Evolutionary conservation across 2,797 vertebrate species (phyloP), one percentile per base, ranked within the genome.

Genomic region (Cuculus canorus): DNA sequence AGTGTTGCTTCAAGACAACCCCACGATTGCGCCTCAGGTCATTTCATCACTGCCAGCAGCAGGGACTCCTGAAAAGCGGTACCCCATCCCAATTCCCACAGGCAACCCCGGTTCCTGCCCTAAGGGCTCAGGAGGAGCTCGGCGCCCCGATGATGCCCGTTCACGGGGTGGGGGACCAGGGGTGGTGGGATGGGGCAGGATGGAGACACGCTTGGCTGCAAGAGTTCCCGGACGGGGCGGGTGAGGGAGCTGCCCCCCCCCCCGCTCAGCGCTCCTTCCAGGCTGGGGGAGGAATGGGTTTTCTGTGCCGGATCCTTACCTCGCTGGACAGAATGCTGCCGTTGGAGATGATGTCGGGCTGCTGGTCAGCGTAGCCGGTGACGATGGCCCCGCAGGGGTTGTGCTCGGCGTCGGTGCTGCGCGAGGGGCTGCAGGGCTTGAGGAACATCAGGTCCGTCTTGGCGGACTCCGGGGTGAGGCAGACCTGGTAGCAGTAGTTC

Each of bases 391-490:
- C 99, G 68, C 99, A 99, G 64, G 99, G 98, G 94, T 98, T 99
- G 98, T 99, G 99, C 93, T 99, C 99, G 63, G 98, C 97, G 97
- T 99, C 99, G 50, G 98, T 98, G 96, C 98, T 99, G 97, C 99
- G 98, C 85, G 99, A 98, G 21, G 99, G 98, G 97, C 99, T 99
- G 95, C 99, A 98, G 75, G 99, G 99, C 97, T 99, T 99, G 79
- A 99, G 98, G 98, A 99, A 99, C 99, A 99, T 99, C 97, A 99
- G 98, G 97, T 99, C 99, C 65, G 99, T 99, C 98, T 99, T 99
- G 97, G 99, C 99, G 50, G 99, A 99, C 98, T 99, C 99, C 10
- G 99, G 99, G 25, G 99, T 99, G 96, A 99, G 98, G 98, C 99
- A 99, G 97, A 99, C 99, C 98, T 99, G 99, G 97, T 99, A 99